Base-by-base conservation (phyloP, 2,797 vertebrate species). In the Poeciliopsis turneri region DNA sequence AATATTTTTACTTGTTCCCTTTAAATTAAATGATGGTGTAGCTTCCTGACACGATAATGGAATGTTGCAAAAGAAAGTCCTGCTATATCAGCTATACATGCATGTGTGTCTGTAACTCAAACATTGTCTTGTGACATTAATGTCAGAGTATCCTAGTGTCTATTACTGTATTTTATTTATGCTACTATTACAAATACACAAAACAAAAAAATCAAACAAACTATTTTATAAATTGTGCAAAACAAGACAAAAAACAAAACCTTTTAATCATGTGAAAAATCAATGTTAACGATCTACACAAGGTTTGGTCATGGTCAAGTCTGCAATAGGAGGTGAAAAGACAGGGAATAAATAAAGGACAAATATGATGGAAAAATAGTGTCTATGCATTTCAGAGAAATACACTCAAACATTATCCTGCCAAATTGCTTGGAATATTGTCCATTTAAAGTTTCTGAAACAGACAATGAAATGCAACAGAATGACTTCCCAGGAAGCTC, bases 291-390 rank as follows among this genome's bases (percentile, higher is more conserved):
- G 75, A 80, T 47, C 64, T 66, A 74, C 47, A 5, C 11, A 68
- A 83, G 77, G 79, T 90, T 88, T 90, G 84, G 90, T 90, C 85
- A 76, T 94, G 92, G 94, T 95, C 97, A 97, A 90, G 88, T 86
- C 96, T 96, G 96, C 95, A 95, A 95, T 96, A 96, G 95, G 96
- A 97, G 97, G 96, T 78, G 84, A 46, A 94, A 96, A 96, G 18
- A 39, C 33, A 66, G 61, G 8, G 23, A 66, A 66, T 20, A 66
- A 39, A 66, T 95, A 94, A 96, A 96, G 97, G 97, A 97, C 96
- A 97, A 96, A 96, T 95, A 96, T 94, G 94, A 95, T 97, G 97
- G 96, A 97, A 98, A 97, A 97, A 97, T 98, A 98, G 96, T 97
- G 96, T 97, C 96, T 97, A 90, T 61, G 94, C 95, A 94, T 97